phyloP scores from a whole-genome alignment of 2,888 invertebrate species.

The Brassicogethes aeneus region DNA sequence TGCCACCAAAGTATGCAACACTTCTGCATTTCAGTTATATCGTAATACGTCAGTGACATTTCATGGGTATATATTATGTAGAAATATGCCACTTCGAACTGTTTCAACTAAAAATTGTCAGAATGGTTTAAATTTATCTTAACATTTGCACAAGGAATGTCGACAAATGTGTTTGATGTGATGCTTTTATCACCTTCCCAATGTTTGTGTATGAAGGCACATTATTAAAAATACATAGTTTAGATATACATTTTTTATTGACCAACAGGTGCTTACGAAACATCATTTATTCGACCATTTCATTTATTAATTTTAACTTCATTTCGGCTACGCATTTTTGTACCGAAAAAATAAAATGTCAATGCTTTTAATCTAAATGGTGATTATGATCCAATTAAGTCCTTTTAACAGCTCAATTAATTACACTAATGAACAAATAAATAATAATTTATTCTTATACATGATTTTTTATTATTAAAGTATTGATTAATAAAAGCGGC shows the following conservation, averaged over 20 bases:
- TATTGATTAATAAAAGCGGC: no score
- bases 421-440: no score
- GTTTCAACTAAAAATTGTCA: slow-evolving; percentile 29
- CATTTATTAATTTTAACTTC: no score
- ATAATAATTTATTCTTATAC: no score
- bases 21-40: slow-evolving; percentile 32
- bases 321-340: no score
- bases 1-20: slow-evolving; percentile 39
- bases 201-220: slow-evolving; percentile 9
- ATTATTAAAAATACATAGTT: neutral
- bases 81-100: slow-evolving; percentile 26
- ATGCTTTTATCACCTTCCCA: slow-evolving; percentile 27
- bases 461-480: no score
- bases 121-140: slow-evolving; percentile 30
- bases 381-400: no score
- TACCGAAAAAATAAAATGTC: no score
- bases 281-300: neutral
- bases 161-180: slow-evolving; percentile 27
- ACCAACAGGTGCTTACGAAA: neutral
- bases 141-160: slow-evolving; percentile 28
- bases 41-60: slow-evolving; percentile 41
- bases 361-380: no score
- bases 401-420: no score
- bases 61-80: slow-evolving; percentile 31
- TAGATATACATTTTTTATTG: neutral